Percentiles rank a stretch among this genome's conserved stretches.
Evolutionary conservation across 2,888 invertebrate genomes (phyloP).

Genomic region (Listrodromus nycthemerus): DNA sequence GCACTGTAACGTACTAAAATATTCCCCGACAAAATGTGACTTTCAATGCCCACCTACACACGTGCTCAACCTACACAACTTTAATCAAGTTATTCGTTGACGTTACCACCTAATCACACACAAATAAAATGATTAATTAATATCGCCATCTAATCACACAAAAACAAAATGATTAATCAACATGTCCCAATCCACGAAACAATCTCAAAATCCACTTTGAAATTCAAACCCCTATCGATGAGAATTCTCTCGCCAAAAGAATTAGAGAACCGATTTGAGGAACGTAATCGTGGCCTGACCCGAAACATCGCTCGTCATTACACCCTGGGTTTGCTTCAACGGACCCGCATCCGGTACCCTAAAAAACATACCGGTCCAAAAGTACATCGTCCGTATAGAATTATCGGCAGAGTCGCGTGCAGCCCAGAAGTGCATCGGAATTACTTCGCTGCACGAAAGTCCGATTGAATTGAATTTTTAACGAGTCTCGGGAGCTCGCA

Average conservation of each 20-base stretch:
- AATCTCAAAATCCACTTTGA: not conserved
- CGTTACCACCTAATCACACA: too few relatives aligned
- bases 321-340: not conserved
- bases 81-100: too few relatives aligned
- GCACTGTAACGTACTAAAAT: not conserved
- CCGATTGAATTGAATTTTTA: conserved; percentile 57
- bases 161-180: not conserved
- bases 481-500: conserved; percentile 34
- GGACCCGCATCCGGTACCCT: not conserved
- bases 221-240: too few relatives aligned
- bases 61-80: too few relatives aligned
- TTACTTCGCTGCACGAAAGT: conserved; percentile 44
- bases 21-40: not conserved
- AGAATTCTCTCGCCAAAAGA: too few relatives aligned
- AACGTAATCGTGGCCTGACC: not conserved
- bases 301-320: not conserved
- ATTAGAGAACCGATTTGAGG: not conserved
- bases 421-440: conserved; percentile 17
- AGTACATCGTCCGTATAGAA: conserved; percentile 16
- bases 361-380: not conserved
- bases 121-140: not conserved
- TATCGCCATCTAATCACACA: not conserved
- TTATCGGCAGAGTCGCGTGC: conserved; percentile 12
- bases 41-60: not conserved
- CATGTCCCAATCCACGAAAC: not conserved